phyloP scores from a whole-genome alignment of 2,797 vertebrate species.

The Sebastes kiyomatsui region DNA sequence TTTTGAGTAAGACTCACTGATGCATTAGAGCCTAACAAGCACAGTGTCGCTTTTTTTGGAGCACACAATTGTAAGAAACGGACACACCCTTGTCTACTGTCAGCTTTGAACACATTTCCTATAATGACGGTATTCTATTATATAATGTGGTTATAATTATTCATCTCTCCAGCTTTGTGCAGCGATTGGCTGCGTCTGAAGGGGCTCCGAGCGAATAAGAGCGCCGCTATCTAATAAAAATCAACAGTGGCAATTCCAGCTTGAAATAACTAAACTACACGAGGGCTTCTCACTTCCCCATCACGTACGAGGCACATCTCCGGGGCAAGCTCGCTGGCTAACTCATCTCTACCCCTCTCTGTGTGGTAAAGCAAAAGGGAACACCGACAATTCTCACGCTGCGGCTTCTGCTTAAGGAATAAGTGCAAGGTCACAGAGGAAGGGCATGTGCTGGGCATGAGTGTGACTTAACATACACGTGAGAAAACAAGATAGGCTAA shows the following conservation, averaged over 20 bases:
- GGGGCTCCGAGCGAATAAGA: not conserved
- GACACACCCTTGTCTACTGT: constrained; percentile 61
- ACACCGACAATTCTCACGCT: constrained; percentile 72
- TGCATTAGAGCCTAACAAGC: constrained; percentile 55
- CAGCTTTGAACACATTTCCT: constrained; percentile 36
- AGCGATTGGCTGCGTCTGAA: not conserved
- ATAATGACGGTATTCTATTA: not conserved
- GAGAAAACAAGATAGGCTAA: constrained; percentile 7
- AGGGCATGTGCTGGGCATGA: constrained; percentile 58
- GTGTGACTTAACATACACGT: not conserved
- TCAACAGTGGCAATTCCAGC: not conserved
- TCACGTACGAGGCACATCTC: constrained; percentile 9
- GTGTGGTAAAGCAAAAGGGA: constrained; percentile 62
- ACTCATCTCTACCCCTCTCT: constrained; percentile 50
- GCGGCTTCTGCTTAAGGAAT: constrained; percentile 69
- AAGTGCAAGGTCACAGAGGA: constrained; percentile 67
- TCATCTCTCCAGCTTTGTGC: not conserved
- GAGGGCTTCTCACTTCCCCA: constrained; percentile 65
- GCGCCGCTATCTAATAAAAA: not conserved
- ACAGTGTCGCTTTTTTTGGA: constrained; percentile 48
- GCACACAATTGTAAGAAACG: constrained; percentile 34
- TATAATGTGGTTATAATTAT: not conserved
- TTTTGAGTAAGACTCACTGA: constrained; percentile 51
- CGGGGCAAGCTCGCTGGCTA: not conserved
- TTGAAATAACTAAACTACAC: not conserved